Evolutionary conservation across 2,113 vertebrate species (phyloP).

Genomic region (Clarias macrocephalus): DNA sequence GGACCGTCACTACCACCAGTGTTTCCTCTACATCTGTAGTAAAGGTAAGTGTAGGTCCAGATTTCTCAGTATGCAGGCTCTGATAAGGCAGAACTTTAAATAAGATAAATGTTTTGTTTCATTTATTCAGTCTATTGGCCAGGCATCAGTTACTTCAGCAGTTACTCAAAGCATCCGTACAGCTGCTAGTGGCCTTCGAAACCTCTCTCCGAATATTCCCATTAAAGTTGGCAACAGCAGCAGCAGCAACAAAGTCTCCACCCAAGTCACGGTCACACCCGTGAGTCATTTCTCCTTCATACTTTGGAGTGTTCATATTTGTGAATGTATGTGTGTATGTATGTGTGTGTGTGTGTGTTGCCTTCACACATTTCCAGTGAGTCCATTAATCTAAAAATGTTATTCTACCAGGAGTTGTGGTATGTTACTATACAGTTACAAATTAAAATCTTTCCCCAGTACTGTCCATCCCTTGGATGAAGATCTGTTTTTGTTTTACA

Average conservation of each 20-base stretch:
- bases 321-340: too few species aligned
- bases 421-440: neutral
- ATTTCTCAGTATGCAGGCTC: constrained; percentile 6
- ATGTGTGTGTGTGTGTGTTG: constrained; percentile 20
- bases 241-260: constrained; percentile 39
- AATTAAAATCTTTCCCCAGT: neutral
- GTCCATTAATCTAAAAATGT: neutral
- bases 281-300: constrained; percentile 30
- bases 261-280: constrained; percentile 28
- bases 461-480: neutral
- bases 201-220: constrained; percentile 42
- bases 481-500: neutral
- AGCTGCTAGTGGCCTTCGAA: constrained; percentile 28
- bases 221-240: constrained; percentile 22
- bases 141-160: constrained; percentile 27
- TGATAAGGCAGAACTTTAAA: neutral
- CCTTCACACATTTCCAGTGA: neutral
- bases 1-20: constrained; percentile 24
- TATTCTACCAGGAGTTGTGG: neutral
- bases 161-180: neutral
- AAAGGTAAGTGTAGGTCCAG: constrained; percentile 42
- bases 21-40: constrained; percentile 36
- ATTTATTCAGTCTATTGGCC: constrained; percentile 36
- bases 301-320: neutral
- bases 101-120: neutral